Evolutionary conservation across 2,888 invertebrate species (phyloP).

Genomic region (Xylota segnis): DNA sequence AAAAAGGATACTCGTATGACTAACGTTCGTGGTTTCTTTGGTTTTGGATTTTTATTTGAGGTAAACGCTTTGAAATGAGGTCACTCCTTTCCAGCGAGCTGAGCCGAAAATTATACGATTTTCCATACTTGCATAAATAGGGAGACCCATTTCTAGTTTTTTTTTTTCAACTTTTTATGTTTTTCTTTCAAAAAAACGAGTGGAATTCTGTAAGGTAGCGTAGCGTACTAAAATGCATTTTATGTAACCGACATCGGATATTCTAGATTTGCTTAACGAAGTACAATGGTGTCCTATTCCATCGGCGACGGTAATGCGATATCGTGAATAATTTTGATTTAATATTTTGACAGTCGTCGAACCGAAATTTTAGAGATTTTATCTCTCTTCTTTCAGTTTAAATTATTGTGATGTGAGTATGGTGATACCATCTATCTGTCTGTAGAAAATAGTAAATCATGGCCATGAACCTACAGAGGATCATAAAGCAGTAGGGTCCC

Average conservation of each 20-base stretch:
- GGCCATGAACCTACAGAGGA: too few relatives aligned
- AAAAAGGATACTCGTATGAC: slow-evolving; percentile 5
- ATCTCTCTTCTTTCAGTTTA: too few relatives aligned
- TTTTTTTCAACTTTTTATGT: too few relatives aligned
- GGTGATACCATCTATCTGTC: too few relatives aligned
- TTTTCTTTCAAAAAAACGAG: not conserved
- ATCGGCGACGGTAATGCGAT: not conserved
- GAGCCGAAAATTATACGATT: slow-evolving; percentile 8
- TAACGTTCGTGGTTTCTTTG: slow-evolving; percentile 12
- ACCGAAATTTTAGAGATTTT: too few relatives aligned
- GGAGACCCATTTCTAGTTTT: not conserved
- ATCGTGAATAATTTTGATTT: too few relatives aligned
- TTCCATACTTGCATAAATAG: slow-evolving; percentile 1
- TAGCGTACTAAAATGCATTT: not conserved
- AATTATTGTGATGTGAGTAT: too few relatives aligned
- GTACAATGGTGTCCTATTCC: not conserved
- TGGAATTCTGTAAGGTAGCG: not conserved
- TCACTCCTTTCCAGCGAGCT: slow-evolving; percentile 9
- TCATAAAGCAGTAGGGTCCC: too few relatives aligned
- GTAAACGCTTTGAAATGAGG: slow-evolving; percentile 18
- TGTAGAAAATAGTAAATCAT: too few relatives aligned
- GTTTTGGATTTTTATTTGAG: slow-evolving; percentile 17
- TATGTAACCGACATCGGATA: too few relatives aligned
- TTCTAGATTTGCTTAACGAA: too few relatives aligned
- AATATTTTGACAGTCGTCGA: too few relatives aligned